A percentile compares a stretch with the other conserved stretches of the same genome.
Evolutionary conservation across 1,140 invertebrate genomes (phyloP).

Genomic region (Drosophila truncata): DNA sequence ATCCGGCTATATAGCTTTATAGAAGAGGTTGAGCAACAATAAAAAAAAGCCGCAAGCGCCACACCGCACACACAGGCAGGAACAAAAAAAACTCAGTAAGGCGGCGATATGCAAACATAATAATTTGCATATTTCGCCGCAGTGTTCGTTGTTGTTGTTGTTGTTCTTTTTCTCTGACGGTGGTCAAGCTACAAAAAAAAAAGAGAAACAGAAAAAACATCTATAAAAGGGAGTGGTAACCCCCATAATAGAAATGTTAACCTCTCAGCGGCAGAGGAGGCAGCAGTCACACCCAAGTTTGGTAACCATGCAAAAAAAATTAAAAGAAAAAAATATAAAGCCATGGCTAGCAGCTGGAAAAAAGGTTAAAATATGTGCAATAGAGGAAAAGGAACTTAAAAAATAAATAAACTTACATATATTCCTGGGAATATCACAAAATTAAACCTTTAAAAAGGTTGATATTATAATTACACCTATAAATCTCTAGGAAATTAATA

Average conservation of each 20-base stretch:
- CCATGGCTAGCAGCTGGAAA: constrained; percentile 6
- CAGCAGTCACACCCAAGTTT: constrained; percentile 36
- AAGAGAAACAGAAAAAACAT: constrained; percentile 6
- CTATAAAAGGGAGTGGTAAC: constrained; percentile 57
- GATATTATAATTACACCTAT: background rate
- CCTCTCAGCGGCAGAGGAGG: constrained; percentile 28
- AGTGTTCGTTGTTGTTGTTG: constrained; percentile 29
- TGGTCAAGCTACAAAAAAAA: constrained; percentile 43
- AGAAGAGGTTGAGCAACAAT: constrained; percentile 31
- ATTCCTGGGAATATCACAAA: background rate
- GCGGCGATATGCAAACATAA: constrained; percentile 64
- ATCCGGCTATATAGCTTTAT: constrained; percentile 15
- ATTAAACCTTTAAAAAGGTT: background rate
- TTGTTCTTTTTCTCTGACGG: constrained; percentile 40
- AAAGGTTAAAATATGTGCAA: constrained; percentile 12
- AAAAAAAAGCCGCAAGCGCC: constrained; percentile 60
- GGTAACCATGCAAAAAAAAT: constrained; percentile 8
- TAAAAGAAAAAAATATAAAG: background rate
- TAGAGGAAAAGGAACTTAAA: background rate
- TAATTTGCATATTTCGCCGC: constrained; percentile 66
- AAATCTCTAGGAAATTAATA: background rate
- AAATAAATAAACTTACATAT: background rate
- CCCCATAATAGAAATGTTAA: constrained; percentile 64
- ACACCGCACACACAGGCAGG: constrained; percentile 27
- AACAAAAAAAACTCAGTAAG: constrained; percentile 16